Evolutionary conservation across 2,888 invertebrate genomes (phyloP).

Genomic region (Ischnus inquisitorius): DNA sequence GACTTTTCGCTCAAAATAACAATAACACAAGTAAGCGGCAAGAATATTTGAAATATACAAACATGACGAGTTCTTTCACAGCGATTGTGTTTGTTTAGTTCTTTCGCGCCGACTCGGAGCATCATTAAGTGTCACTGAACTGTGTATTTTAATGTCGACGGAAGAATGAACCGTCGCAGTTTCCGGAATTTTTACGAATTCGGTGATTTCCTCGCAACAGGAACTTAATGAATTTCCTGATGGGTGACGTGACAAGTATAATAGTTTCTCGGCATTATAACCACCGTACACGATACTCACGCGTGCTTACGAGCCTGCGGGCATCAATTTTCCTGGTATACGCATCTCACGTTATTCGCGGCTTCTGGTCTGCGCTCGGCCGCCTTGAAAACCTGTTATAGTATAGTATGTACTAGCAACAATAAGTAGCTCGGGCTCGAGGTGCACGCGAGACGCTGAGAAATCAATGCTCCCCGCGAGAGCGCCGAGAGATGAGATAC

Average conservation of each 20-base stretch:
- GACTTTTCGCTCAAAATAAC: too few relatives aligned
- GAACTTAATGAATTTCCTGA: constrained; percentile 52
- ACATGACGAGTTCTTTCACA: too few relatives aligned
- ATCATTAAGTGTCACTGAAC: too few relatives aligned
- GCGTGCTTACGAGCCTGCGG: constrained; percentile 57
- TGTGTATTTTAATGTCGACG: background rate
- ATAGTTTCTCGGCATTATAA: constrained; percentile 61
- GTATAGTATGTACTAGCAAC: constrained; percentile 33
- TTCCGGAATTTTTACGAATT: background rate
- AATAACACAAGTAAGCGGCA: too few relatives aligned
- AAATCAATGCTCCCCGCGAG: constrained; percentile 42
- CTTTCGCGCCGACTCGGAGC: background rate
- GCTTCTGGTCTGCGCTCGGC: constrained; percentile 59
- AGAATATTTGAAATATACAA: too few relatives aligned
- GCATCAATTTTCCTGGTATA: constrained; percentile 62
- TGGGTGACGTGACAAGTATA: constrained; percentile 55
- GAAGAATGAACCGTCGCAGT: background rate
- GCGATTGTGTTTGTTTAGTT: background rate
- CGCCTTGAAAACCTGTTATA: constrained; percentile 62
- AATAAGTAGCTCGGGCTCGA: constrained; percentile 51
- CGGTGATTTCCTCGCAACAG: constrained; percentile 18
- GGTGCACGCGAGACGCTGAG: constrained; percentile 50
- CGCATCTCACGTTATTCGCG: constrained; percentile 54
- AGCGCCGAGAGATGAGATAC: constrained; percentile 38
- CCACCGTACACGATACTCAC: constrained; percentile 43